Base-by-base conservation (phyloP, 2,113 vertebrate species). In the Anarhynchus alexandrinus region DNA sequence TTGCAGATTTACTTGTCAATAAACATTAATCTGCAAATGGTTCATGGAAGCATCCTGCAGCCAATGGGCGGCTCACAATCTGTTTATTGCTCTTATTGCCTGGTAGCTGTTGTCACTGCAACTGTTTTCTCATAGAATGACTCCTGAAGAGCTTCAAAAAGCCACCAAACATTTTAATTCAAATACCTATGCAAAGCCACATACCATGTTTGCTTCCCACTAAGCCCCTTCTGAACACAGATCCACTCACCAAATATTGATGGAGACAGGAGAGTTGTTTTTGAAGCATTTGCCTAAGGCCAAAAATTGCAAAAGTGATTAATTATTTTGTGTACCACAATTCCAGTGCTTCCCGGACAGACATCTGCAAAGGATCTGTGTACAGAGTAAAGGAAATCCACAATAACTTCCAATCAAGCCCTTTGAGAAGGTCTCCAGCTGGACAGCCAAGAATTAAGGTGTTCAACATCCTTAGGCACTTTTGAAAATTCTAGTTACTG, bases 1-100 rank as follows among this genome's bases (percentile, higher is more conserved):
- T 93, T 93, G 66, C 91, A 96, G 90, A 95, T 96, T 96, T 94
- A 79, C 84, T 94, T 95, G 91, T 96, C 89, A 97, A 95, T 96
- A 97, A 96, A 96, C 91, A 92, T 86, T 83, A 95, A 95, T 92
- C 89, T 92, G 93, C 80, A 81, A 96, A 94, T 74, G 76, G 83
- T 59, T 96, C 81, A 52, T 93, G 86, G 89, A 95, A 95, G 82
- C 47, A 64, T 87, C 23, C 6, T 79, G 93, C 88, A 96, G 86
- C 80, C 94, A 86, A 89, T 94, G 89, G 87, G 86, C 0, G 4
- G 69, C 86, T 96, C 73, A 77, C 93, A 95, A 89, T 88, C 95
- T 92, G 86, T 94, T 95, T 96, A 92, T 96, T 95, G 69, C 73
- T 95, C 65, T 82, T 86, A 51, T 91, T 96, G 73, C 89, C 84